Base-by-base conservation (phyloP, 2,888 invertebrate species). In the Habroteleia sp. region DNA sequence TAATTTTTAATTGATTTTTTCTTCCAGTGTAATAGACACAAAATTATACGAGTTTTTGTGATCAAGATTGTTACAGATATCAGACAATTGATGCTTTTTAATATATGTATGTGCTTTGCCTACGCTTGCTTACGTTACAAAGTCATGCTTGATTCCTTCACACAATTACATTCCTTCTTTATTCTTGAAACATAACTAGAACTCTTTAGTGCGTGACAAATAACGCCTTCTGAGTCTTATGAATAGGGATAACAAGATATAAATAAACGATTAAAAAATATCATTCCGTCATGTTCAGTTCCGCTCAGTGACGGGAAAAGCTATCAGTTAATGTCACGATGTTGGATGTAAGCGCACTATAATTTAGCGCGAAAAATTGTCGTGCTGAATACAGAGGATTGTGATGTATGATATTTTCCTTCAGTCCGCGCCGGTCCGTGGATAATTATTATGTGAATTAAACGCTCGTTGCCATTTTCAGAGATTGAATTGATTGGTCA, bases 151-250 rank as follows among this genome's bases (percentile, higher is more conserved):
- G 37, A 56, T 41, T 44, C 54, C 56, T 8, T 39, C n/a, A n/a
- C 10, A 48, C 66, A 66, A 66, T 56, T 48, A 25, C 66, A 39
- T 56, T 66, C 42, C 46, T 66, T n/a, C n/a, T 54, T 54, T 65
- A 54, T 54, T 44, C 54, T 37, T 37, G 0, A 50, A 66, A 66
- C 66, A 56, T 66, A 66, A 46, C 66, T 56, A 31, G 39, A 56
- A 56, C 44, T 13, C 66, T 39, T 46, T 66, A 66, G 66, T 66
- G 66, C 66, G 56, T 66, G 66, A 66, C 66, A 63, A 63, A 63
- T 42, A 66, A 66, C 66, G 66, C 66, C 66, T 66, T 50, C 46
- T 25, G 14, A 37, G 46, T 20, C 63, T 46, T 31, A 23, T 66
- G 66, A 54, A 66, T 56, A 31, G 35, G 25, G 29, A 46, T 54